A percentile compares a stretch with the other conserved stretches of the same genome.
Conservation (phyloP, 2,113 vertebrate genomes). For the Cygnus atratus region DNA sequence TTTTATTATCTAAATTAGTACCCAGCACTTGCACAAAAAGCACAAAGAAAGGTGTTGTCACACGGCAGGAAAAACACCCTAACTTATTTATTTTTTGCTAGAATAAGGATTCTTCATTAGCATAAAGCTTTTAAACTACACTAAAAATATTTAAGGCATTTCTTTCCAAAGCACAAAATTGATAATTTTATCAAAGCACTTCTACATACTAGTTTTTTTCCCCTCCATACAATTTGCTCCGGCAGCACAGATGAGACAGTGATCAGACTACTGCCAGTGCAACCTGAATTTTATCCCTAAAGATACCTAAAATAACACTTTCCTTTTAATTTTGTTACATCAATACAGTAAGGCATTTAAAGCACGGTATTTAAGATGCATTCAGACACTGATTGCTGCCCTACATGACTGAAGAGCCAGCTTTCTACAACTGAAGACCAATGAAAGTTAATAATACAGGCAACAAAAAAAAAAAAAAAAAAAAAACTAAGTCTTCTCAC, state of each 20-base stretch:
- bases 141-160: background rate
- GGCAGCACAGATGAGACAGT: background rate
- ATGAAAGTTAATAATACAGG: background rate
- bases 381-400: background rate
- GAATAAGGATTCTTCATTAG: background rate
- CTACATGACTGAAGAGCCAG: background rate
- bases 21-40: background rate
- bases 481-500: background rate
- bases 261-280: background rate
- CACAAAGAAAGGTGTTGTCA: background rate
- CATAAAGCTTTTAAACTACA: background rate
- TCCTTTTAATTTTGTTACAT: background rate
- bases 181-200: background rate
- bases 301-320: background rate
- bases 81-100: background rate
- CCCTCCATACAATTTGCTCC: background rate
- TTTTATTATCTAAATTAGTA: background rate
- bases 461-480: background rate
- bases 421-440: background rate
- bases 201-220: background rate
- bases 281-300: background rate
- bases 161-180: background rate
- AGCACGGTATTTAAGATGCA: background rate
- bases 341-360: background rate
- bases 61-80: background rate